phyloP scores from a whole-genome alignment of 2,113 vertebrate genomes.

The Lanius ludovicianus region DNA sequence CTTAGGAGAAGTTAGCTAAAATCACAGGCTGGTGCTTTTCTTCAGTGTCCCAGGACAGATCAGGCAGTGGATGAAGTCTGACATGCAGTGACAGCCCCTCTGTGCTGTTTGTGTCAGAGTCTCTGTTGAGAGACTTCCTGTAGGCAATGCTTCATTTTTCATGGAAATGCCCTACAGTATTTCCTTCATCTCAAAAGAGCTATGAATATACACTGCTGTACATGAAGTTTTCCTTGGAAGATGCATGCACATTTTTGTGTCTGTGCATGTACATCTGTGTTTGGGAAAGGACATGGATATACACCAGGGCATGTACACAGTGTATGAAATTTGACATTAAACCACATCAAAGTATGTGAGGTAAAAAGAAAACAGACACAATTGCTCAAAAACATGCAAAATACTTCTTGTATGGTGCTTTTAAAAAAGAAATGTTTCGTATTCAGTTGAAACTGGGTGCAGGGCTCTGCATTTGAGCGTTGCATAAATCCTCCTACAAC shows the following conservation, averaged over 20 bases:
- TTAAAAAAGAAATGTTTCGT: not conserved
- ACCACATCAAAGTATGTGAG: not conserved
- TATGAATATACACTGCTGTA: not conserved
- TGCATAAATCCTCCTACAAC: not conserved
- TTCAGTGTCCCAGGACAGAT: not conserved
- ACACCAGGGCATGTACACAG: rapidly evolving
- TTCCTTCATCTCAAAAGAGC: not conserved
- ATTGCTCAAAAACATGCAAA: not conserved
- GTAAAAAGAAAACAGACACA: not conserved
- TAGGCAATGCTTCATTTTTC: not conserved
- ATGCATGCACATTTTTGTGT: rapidly evolving
- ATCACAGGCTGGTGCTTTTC: not conserved
- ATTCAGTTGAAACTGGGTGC: not conserved
- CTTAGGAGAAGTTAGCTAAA: not conserved
- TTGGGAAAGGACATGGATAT: not conserved
- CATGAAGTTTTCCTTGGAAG: not conserved
- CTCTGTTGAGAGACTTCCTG: not conserved
- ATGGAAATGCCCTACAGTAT: not conserved
- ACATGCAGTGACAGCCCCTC: not conserved
- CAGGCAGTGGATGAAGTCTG: not conserved
- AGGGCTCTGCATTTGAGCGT: not conserved
- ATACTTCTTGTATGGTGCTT: not conserved
- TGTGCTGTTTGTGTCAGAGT: not conserved
- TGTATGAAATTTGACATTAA: not conserved
- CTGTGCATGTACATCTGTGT: not conserved